Evolutionary conservation across 2,888 invertebrate genomes (phyloP).

Genomic region (Eudasyphora cyanicolor): DNA sequence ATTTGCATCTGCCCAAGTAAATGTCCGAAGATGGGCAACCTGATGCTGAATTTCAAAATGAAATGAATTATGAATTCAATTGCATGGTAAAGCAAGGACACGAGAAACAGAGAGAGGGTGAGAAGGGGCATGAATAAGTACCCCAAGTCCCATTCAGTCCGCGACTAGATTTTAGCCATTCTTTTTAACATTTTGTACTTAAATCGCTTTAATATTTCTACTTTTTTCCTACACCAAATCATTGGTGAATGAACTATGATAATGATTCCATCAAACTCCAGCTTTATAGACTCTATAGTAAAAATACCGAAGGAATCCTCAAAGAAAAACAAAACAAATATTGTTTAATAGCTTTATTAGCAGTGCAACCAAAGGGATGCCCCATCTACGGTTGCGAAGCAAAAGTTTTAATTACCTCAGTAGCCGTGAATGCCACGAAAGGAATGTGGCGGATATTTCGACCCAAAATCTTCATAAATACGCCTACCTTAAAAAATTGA

Average conservation of each 20-base stretch:
- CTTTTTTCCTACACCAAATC: background rate
- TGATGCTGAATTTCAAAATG: background rate
- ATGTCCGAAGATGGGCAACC: background rate
- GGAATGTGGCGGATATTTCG: background rate
- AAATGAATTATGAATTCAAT: background rate
- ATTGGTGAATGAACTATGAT: background rate
- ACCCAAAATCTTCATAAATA: background rate
- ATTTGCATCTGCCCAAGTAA: background rate
- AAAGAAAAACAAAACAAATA: too few species aligned
- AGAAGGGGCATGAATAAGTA: background rate
- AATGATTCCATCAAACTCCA: too few species aligned
- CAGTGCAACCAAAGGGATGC: background rate
- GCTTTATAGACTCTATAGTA: too few species aligned
- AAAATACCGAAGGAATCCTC: too few species aligned
- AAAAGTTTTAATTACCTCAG: constrained; percentile 5
- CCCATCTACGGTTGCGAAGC: background rate
- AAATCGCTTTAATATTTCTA: background rate
- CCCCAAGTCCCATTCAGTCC: background rate
- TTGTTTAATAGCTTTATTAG: background rate
- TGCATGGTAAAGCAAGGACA: background rate
- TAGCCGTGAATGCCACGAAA: background rate
- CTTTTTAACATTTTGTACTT: background rate
- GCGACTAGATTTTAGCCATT: background rate
- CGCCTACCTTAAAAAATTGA: background rate
- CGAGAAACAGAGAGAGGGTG: too few species aligned